Evolutionary conservation across 1,140 invertebrate genomes (phyloP), one percentile per base, ranked within the genome.

Genomic region (Cataglyphis hispanica): DNA sequence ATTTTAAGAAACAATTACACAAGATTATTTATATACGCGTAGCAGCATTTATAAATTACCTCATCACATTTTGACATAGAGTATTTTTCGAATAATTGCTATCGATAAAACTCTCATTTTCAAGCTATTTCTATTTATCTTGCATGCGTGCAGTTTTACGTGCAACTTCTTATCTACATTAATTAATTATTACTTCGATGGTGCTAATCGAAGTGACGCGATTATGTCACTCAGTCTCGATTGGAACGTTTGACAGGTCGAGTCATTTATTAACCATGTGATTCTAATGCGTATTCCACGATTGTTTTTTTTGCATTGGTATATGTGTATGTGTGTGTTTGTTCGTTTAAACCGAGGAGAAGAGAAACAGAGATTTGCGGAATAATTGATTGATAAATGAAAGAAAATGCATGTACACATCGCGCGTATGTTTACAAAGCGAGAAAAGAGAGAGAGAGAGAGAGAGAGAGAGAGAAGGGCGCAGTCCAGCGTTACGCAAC

Each of bases 261-360:
- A 94, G 91, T 92, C 93, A 91, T 94, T 93, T 93, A 94, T 94
- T 93, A 93, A 92, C 93, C 91, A 90, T 88, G 87, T 93, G 92
- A 93, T 93, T 86, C 91, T 83, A 87, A 88, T 10, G 87, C 83
- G 56, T 81, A 75, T 69, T 60, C 6, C 11, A 13, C 37, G 72
- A 40, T 31, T 16, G n/a, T 56, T n/a, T 56, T 25, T 43, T 22
- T 10, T 58, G 25, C 13, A 2, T 46, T 46, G 13, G 37, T 2
- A 22, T 13, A 5, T 31, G 16, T 50, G 34, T 70, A 22, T 34
- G 25, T 40, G n/a, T 53, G 46, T 16, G 16, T 50, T 50, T 50
- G 22, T 46, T 37, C 2, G 43, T 13, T 67, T 40, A 11, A 56
- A 40, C 1, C 19, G 34, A 72, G 43, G 19, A 22, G 66, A 86